Base-by-base conservation (phyloP, 2,113 vertebrate species). In the Emydura subglobosa region DNA sequence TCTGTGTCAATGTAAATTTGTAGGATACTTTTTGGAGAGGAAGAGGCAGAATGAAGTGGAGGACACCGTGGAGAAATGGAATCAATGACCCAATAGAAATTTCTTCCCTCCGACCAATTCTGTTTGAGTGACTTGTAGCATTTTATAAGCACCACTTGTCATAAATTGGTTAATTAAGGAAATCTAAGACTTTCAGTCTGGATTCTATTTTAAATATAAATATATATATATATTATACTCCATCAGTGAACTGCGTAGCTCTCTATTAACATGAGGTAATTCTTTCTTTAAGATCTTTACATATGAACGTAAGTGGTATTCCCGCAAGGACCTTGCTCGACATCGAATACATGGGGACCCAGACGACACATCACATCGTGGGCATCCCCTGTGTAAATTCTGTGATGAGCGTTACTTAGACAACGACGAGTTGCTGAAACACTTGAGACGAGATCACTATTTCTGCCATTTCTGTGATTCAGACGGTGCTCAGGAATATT, bases 391-490 rank as follows among this genome's bases (percentile, higher is more conserved):
- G 24, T 99, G 99, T 94, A 99, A 99, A 96, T 99, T 99, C 97
- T 99, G 99, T 0, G 99, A 99, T 0, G 99, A 99, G 92, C 99
- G 99, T 2, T 99, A 99, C 93, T 97, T 99, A 74, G 99, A 99
- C 94, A 99, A 99, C 0, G 99, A 99, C 0, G 99, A 99, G 97
- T 96, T 99, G 39, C 98, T 99, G 6, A 99, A 99, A 59, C 99
- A 99, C 96, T 96, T 99, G 82, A 97, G 99, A 1, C 98, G 99
- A 14, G 99, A 99, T 91, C 99, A 99, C 97, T 99, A 99, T 90
- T 99, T 99, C 97, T 99, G 99, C 91, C 99, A 99, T 95, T 99
- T 99, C 97, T 99, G 99, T 65, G 99, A 99, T 27, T 98, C 99
- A 0, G 99, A 99, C 0, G 99, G 99, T 17, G 99, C 99, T 54